Conservation (phyloP, 2,797 vertebrate species). For the Hephaestus fuliginosus region DNA sequence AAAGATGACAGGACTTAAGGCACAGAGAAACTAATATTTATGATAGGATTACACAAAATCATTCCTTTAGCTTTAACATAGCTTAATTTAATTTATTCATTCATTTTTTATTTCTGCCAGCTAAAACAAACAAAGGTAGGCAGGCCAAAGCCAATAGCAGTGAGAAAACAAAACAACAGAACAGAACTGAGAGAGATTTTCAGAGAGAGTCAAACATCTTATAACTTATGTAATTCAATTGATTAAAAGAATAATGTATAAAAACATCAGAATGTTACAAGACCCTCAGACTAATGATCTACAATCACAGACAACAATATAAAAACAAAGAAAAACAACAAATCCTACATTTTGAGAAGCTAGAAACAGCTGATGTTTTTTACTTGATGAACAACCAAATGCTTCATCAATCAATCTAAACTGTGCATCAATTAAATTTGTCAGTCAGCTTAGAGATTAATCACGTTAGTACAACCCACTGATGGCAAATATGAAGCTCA, state of each 20-base stretch:
- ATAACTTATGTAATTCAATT: not conserved
- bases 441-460: not conserved
- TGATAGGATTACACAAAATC: not conserved
- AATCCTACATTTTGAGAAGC: not conserved
- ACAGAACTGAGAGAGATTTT: not conserved
- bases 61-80: not conserved
- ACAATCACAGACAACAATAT: not conserved
- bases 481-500: not conserved
- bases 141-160: slow-evolving; percentile 1
- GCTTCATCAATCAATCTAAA: not conserved
- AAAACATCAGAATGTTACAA: not conserved
- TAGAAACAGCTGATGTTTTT: not conserved
- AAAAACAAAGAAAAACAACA: not conserved
- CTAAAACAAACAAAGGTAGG: slow-evolving; percentile 4
- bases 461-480: not conserved
- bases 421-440: not conserved
- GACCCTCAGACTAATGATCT: not conserved
- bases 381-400: not conserved
- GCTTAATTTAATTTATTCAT: not conserved
- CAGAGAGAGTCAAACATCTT: not conserved
- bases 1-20: slow-evolving; percentile 9
- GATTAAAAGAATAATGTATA: not conserved
- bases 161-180: not conserved
- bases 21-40: not conserved
- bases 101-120: not conserved